These are phyloP conservation scores for Gnathonemus echidnorhynchus DNA, from an alignment of 2,113 vertebrate genomes.

Conservation along the genomic window DNA sequence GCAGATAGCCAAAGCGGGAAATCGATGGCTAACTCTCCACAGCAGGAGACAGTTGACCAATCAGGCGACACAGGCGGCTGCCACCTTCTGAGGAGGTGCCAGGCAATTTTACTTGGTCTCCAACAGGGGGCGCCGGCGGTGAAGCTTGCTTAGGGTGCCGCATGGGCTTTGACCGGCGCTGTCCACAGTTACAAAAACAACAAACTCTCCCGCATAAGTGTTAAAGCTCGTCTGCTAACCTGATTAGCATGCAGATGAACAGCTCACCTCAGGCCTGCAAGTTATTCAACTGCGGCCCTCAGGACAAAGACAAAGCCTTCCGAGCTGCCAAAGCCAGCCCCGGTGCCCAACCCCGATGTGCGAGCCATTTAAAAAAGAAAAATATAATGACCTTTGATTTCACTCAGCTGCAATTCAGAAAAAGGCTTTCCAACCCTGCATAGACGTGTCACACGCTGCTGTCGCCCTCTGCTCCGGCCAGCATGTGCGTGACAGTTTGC, in stretches of 20 bases:
- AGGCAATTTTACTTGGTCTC: neutral
- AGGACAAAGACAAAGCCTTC: neutral
- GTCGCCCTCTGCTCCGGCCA: neutral
- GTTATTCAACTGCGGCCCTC: neutral
- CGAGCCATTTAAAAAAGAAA: neutral
- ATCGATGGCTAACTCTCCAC: neutral
- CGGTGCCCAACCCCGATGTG: neutral
- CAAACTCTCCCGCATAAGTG: neutral
- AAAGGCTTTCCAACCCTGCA: neutral
- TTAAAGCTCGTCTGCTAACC: neutral
- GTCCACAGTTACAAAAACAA: neutral
- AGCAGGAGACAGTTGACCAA: neutral
- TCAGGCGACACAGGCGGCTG: neutral
- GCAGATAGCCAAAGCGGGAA: neutral
- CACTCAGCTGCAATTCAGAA: neutral
- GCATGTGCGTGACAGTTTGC: neutral
- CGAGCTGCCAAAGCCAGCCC: neutral
- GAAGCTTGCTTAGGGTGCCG: neutral
- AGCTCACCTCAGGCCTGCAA: neutral
- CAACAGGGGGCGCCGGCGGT: neutral
- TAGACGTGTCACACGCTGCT: neutral
- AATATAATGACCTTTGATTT: neutral
- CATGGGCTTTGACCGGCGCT: neutral
- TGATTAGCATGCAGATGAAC: neutral
- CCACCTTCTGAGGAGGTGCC: neutral